Evolutionary conservation across 2,797 vertebrate genomes (phyloP).

Genomic region (Arremon brunneinucha): DNA sequence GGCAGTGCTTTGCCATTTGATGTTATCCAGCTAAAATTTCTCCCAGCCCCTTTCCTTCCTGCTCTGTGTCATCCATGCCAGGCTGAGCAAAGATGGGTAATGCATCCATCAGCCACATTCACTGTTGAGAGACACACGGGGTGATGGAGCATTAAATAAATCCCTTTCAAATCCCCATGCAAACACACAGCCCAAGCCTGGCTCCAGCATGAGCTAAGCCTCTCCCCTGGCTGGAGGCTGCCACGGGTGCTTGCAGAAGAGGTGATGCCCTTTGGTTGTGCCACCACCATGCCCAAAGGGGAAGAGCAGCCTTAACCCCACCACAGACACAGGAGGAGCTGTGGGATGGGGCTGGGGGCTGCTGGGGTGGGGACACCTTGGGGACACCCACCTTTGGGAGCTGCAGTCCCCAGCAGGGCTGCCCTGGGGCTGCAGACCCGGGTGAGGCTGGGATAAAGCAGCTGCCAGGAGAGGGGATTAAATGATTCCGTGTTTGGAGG

Average conservation of each 20-base stretch:
- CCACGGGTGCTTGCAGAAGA: neutral
- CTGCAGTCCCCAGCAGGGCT: neutral
- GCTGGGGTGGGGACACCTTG: neutral
- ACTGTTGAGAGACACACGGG: neutral
- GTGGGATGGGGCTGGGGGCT: neutral
- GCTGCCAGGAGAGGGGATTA: neutral
- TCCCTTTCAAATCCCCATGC: neutral
- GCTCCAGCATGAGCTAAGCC: neutral
- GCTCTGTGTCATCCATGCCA: neutral
- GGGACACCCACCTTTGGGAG: neutral
- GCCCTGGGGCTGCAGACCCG: neutral
- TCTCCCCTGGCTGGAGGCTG: neutral
- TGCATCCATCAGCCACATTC: neutral
- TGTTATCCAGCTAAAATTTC: neutral
- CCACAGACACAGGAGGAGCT: rapidly evolving
- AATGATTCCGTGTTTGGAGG: neutral
- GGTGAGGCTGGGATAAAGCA: neutral
- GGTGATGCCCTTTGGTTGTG: neutral
- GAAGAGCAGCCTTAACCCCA: rapidly evolving
- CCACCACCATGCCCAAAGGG: rapidly evolving
- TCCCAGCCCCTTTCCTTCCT: neutral
- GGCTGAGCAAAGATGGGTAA: neutral
- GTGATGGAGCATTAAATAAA: neutral
- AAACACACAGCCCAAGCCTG: neutral
- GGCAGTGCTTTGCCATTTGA: neutral